Percentiles rank a stretch among this genome's conserved stretches.
Evolutionary conservation across 2,888 invertebrate species (phyloP).

Genomic region (Polylopha cassiicola): DNA sequence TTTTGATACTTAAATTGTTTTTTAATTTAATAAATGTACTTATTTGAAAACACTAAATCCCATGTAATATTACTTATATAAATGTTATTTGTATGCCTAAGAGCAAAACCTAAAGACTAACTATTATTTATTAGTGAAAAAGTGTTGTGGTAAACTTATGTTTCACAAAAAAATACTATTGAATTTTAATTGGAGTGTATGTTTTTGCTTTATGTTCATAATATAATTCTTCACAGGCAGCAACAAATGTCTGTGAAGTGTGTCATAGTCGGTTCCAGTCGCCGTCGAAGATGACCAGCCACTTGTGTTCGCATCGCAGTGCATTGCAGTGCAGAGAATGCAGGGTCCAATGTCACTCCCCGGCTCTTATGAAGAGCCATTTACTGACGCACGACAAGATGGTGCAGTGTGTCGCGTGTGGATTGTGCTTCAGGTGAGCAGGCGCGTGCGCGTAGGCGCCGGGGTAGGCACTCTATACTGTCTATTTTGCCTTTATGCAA

Average conservation of each 20-base stretch:
- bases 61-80: too few relatives aligned
- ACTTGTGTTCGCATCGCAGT: background rate
- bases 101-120: too few relatives aligned
- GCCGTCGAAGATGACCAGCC: background rate
- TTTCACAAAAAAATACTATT: background rate
- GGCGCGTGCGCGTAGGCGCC: too few relatives aligned
- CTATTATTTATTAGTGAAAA: too few relatives aligned
- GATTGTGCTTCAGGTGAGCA: constrained; percentile 12
- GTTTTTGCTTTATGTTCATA: too few relatives aligned
- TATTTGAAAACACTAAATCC: too few relatives aligned
- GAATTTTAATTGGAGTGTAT: background rate
- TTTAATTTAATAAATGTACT: too few relatives aligned
- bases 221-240: background rate
- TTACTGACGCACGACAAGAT: constrained; percentile 1
- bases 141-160: too few relatives aligned
- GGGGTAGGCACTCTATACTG: too few relatives aligned
- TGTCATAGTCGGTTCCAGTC: background rate
- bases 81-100: too few relatives aligned
- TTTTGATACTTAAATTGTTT: too few relatives aligned
- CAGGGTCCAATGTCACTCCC: background rate
- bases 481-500: too few relatives aligned
- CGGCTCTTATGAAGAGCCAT: background rate
- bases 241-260: background rate
- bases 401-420: constrained; percentile 14
- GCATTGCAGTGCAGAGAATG: constrained; percentile 11